Percentiles rank a stretch among this genome's conserved stretches.
These are phyloP conservation scores for Sinhomidia bicolor DNA, from an alignment of 2,888 invertebrate species.

Conservation along the genomic window DNA sequence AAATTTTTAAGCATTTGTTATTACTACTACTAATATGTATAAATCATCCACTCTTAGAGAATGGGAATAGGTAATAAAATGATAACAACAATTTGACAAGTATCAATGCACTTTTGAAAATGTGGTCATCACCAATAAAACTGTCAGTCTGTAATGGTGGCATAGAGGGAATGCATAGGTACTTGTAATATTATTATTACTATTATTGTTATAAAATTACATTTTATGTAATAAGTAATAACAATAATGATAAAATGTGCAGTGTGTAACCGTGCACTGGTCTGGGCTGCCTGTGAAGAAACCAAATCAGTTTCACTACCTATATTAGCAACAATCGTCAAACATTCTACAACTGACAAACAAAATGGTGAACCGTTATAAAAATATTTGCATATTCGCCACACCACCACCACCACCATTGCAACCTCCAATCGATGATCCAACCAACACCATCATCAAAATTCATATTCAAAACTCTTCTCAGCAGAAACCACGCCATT, in stretches of 20 bases:
- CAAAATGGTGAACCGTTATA: slow-evolving; percentile 68
- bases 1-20: slow-evolving; percentile 10
- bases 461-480: not conserved
- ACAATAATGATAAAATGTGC: not conserved
- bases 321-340: slow-evolving; percentile 1
- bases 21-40: too few species aligned
- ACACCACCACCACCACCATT: not conserved
- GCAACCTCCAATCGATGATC: too few species aligned
- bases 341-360: not conserved
- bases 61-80: too few species aligned
- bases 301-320: slow-evolving; percentile 57
- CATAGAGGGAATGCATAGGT: not conserved
- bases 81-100: too few species aligned
- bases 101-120: too few species aligned
- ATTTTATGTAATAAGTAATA: slow-evolving; percentile 19
- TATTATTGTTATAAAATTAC: slow-evolving; percentile 30
- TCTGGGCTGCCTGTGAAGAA: slow-evolving; percentile 46
- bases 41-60: too few species aligned
- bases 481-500: not conserved
- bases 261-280: not conserved
- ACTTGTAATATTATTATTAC: not conserved
- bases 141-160: slow-evolving; percentile 20
- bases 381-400: slow-evolving; percentile 51
- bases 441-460: not conserved
- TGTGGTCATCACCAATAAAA: not conserved